Base-by-base conservation (phyloP, 2,113 vertebrate species). In the Poecile atricapillus region DNA sequence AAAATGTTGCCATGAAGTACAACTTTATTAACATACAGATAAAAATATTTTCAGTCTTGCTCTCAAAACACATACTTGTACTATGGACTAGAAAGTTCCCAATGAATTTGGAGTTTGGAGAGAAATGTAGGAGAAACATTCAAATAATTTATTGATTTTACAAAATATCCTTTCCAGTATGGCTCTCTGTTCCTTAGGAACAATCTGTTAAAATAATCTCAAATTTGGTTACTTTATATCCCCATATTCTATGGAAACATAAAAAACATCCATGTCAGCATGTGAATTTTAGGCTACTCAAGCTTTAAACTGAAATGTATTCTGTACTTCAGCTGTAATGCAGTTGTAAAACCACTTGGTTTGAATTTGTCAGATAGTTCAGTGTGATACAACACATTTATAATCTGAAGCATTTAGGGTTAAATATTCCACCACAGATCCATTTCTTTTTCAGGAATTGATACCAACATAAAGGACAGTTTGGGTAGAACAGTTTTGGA, bases 401-500 rank as follows among this genome's bases (percentile, higher is more conserved):
- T 93, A 86, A 74, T 78, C 41, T 1, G 1, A 87, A 87, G 46
- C 20, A 74, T 18, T 85, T 92, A 47, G 37, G 44, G 22, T 92
- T 93, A 94, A 89, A 64, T 78, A 83, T 95, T 94, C 76, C 41
- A 94, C 23, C 49, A 77, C 18, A 67, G 55, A 44, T 90, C 11
- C 85, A 95, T 96, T 95, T 98, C 76, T 98, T 76, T 98, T 95
- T 96, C 96, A 99, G 99, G 98, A 89, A 99, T 99, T 92, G 99
- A 99, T 96, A 98, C 98, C 63, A 98, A 98, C 96, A 98, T 99
- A 96, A 98, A 97, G 95, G 99, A 99, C 97, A 97, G 97, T 89
- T 98, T 98, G 91, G 98, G 99, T 37, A 98, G 99, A 97, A 99
- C 99, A 0, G 99, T 99, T 89, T 97, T 99, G 97, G 99, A 99